Conservation (phyloP, 2,797 vertebrate genomes). For the Poecile montanus region DNA sequence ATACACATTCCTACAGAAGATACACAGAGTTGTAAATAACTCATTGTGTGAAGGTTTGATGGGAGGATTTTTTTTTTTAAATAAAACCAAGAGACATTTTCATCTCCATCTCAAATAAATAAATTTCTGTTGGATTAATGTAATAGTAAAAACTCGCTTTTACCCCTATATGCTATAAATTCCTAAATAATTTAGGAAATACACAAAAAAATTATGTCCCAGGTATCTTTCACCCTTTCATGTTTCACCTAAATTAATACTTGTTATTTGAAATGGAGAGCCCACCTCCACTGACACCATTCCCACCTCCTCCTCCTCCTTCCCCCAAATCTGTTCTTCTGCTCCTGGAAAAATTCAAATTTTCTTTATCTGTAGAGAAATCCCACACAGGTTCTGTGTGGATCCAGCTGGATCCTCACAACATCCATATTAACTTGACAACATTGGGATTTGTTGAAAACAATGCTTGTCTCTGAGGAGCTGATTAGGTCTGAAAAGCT, state of each 20-base stretch:
- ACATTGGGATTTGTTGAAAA: background rate
- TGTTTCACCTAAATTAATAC: background rate
- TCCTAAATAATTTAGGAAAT: background rate
- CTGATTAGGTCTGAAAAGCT: conserved; percentile 5
- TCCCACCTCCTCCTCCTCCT: background rate
- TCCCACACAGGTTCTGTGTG: background rate
- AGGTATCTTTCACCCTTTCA: background rate
- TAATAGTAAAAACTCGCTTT: background rate
- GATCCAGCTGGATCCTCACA: background rate
- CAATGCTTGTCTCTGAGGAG: background rate
- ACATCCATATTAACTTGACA: background rate
- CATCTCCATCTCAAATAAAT: background rate
- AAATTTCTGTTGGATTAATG: background rate
- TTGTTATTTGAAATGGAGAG: background rate
- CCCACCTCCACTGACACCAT: background rate
- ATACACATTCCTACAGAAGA: background rate
- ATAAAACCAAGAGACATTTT: background rate
- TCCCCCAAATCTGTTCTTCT: background rate
- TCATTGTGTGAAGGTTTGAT: background rate
- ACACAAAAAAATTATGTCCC: rapidly evolving
- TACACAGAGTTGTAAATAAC: rapidly evolving
- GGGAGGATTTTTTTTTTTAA: background rate
- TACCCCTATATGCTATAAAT: background rate
- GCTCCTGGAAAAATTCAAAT: background rate
- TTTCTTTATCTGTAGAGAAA: background rate